A percentile compares a stretch with the other conserved stretches of the same genome.
These are phyloP conservation scores for Caiman crocodilus DNA, from an alignment of 2,797 vertebrate species.

Conservation along the genomic window DNA sequence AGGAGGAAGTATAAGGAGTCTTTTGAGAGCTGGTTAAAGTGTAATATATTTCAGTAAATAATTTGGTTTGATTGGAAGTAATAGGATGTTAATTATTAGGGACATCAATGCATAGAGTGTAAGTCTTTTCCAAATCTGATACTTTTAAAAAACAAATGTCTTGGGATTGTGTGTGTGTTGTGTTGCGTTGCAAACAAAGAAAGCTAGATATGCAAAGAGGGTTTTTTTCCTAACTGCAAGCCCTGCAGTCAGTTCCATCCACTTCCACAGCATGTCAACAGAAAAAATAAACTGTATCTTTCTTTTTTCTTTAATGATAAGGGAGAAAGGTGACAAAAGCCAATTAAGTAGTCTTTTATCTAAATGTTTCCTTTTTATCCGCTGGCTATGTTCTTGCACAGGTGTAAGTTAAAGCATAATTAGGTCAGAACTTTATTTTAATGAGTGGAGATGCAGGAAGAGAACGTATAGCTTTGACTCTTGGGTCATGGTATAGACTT, in stretches of 20 bases:
- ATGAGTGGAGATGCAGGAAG: not conserved
- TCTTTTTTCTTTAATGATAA: not conserved
- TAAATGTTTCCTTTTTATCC: not conserved
- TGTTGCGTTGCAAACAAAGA: too few species aligned
- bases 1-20: not conserved
- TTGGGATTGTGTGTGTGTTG: not conserved
- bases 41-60: not conserved
- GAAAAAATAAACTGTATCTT: not conserved
- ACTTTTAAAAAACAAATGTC: not conserved
- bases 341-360: not conserved
- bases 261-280: not conserved
- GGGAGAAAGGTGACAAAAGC: rapidly evolving
- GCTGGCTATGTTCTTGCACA: not conserved
- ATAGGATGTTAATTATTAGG: not conserved
- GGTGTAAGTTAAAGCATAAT: not conserved
- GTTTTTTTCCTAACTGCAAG: not conserved
- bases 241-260: not conserved
- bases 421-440: not conserved
- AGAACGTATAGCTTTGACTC: not conserved
- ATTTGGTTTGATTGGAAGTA: not conserved
- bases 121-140: not conserved
- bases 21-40: not conserved
- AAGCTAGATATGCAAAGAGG: not conserved
- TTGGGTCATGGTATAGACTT: not conserved
- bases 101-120: rapidly evolving